Evolutionary conservation across 2,113 vertebrate species (phyloP).

Genomic region (Lampris incognitus): DNA sequence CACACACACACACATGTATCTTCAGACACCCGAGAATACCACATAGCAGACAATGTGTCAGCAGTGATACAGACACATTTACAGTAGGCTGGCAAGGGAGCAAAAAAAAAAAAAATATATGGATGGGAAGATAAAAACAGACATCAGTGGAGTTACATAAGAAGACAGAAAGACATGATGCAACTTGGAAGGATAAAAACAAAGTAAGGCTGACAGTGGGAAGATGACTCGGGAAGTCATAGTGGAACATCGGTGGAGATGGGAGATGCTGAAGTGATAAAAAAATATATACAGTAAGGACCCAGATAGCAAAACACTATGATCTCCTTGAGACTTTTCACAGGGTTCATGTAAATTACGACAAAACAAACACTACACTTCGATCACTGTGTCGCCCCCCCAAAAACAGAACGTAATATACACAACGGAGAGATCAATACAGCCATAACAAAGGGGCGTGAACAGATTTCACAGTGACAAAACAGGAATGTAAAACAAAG

Average conservation of each 20-base stretch:
- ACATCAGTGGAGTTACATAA: slow-evolving; percentile 44
- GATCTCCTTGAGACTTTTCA: slow-evolving; percentile 38
- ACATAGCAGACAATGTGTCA: slow-evolving; percentile 30
- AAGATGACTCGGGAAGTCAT: slow-evolving; percentile 68
- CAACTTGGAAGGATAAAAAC: slow-evolving; percentile 58
- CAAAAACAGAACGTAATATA: not conserved
- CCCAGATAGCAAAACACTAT: slow-evolving; percentile 42
- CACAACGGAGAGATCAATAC: slow-evolving; percentile 63
- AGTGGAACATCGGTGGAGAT: slow-evolving; percentile 56
- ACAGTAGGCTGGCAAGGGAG: slow-evolving; percentile 24
- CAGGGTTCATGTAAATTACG: slow-evolving; percentile 52
- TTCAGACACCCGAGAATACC: not conserved
- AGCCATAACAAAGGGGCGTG: slow-evolving; percentile 28
- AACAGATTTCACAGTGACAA: slow-evolving; percentile 39
- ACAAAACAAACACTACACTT: slow-evolving; percentile 48
- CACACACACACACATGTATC: not conserved
- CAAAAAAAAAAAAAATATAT: slow-evolving; percentile 36
- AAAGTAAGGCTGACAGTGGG: slow-evolving; percentile 56
- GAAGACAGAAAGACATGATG: slow-evolving; percentile 57
- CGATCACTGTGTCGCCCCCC: slow-evolving; percentile 11
- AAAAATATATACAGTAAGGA: slow-evolving; percentile 51
- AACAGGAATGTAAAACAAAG: slow-evolving; percentile 40
- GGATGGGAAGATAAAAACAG: slow-evolving; percentile 26
- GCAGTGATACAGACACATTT: slow-evolving; percentile 29
- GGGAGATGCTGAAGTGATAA: slow-evolving; percentile 50